Base-by-base conservation (phyloP, 2,113 vertebrate genomes). In the Lates calcarifer region DNA sequence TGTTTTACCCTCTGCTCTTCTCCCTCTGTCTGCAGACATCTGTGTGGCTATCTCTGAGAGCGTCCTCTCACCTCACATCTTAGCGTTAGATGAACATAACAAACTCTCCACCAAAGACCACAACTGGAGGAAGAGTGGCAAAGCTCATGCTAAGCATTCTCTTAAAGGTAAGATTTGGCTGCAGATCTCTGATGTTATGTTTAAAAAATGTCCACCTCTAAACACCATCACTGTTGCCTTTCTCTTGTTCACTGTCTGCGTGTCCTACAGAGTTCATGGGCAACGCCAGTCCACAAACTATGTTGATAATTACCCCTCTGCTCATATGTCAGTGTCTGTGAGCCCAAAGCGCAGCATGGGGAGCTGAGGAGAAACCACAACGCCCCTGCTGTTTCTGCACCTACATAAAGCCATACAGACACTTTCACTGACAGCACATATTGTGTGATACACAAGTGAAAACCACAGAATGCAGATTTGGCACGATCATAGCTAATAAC, bases 1-100 rank as follows among this genome's bases (percentile, higher is more conserved):
- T 37, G 22, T 61, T 55, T 76, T 14, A 60, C 31, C 5, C 24
- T 22, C 18, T 33, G 68, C 2, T 55, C 10, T 37, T 35, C 18
- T 65, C 68, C 11, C 20, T 74, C 28, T 71, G 8, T 53, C 39
- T 80, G 41, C 87, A 99, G 98, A 96, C 63, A 97, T 98, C 87
- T 99, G 98, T 49, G 93, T 97, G 62, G 95, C 96, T 0, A 92
- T 97, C 62, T 96, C 97, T 0, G 97, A 98, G 87, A 97, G 96
- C 37, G 95, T 97, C 73, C 91, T 97, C 51, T 97, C 96, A 0
- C 94, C 96, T 83, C 97, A 97, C 88, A 97, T 98, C 87, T 95
- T 97, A 26, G 94, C 96, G 33, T 89, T 98, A 41, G 96, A 98
- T 24, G 96, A 97, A 61, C 94, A 95, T 31, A 96, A 95, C 77